These are phyloP conservation scores for Pygoscelis adeliae DNA, from an alignment of 2,113 vertebrate genomes.

Conservation along the genomic window DNA sequence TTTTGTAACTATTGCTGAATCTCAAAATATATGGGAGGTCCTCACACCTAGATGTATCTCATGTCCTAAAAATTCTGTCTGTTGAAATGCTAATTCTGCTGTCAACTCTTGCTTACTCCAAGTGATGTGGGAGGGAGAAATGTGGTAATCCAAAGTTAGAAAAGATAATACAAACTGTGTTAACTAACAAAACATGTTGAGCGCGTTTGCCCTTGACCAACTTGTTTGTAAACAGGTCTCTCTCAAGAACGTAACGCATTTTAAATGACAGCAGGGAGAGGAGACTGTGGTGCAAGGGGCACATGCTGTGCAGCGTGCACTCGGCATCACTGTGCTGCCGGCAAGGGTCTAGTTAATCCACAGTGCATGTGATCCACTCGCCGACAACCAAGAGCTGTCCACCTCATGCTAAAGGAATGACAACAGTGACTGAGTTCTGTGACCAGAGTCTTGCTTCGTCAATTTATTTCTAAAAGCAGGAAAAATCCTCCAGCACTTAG, in stretches of 20 bases:
- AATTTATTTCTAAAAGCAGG: background rate
- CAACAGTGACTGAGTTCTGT: background rate
- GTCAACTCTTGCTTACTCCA: background rate
- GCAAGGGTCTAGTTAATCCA: background rate
- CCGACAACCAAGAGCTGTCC: background rate
- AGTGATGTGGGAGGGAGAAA: background rate
- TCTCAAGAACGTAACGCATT: background rate
- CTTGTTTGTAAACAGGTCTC: background rate
- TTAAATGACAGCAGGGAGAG: background rate
- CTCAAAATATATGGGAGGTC: background rate
- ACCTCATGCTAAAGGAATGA: background rate
- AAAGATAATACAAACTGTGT: background rate
- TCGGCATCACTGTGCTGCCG: background rate
- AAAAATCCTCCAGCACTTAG: background rate
- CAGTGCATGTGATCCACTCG: background rate
- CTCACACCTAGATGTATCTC: background rate
- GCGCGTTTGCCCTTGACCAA: background rate
- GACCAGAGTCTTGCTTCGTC: background rate
- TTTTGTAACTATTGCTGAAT: background rate
- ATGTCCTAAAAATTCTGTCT: background rate
- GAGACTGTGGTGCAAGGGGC: background rate
- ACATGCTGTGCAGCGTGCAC: fast-evolving
- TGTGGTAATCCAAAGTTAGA: background rate
- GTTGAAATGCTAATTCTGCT: background rate
- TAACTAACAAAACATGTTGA: background rate